Percentiles rank a stretch among this genome's conserved stretches.
These are phyloP conservation scores for Nycticryphes semicollaris DNA, from an alignment of 2,113 vertebrate genomes.

Conservation along the genomic window DNA sequence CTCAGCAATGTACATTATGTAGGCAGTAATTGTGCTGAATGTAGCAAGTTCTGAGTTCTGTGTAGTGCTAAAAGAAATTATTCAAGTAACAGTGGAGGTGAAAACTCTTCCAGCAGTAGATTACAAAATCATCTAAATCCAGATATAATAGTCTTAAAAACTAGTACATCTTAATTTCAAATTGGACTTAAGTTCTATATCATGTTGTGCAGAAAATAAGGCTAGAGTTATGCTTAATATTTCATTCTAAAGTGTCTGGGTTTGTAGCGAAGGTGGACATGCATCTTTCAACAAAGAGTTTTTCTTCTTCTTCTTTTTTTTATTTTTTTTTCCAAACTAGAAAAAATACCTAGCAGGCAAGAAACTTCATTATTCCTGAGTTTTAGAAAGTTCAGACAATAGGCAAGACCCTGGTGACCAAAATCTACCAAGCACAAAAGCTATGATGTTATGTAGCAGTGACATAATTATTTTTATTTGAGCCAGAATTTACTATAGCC, in stretches of 20 bases:
- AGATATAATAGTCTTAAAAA: neutral
- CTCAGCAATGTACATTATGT: conserved; percentile 8
- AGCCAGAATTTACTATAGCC: neutral
- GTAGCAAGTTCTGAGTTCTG: conserved; percentile 11
- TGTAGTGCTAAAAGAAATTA: neutral
- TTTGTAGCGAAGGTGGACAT: neutral
- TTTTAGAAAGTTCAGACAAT: neutral
- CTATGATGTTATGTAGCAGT: neutral
- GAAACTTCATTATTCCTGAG: neutral
- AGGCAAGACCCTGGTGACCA: neutral
- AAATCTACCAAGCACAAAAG: neutral
- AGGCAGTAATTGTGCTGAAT: conserved; percentile 18
- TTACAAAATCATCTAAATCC: neutral
- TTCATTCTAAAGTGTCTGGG: neutral
- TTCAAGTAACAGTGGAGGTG: neutral
- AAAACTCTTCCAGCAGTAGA: neutral
- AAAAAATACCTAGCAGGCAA: neutral
- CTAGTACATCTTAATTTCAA: neutral
- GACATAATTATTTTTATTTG: neutral
- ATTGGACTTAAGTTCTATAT: neutral
- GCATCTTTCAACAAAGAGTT: neutral
- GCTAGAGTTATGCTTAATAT: neutral
- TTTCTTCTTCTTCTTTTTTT: too few species aligned
- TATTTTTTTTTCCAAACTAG: neutral
- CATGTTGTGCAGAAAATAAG: neutral